Percentiles rank a stretch among this genome's conserved stretches.
Evolutionary conservation across 2,113 vertebrate genomes (phyloP).

Genomic region (Ctenomys sociabilis): DNA sequence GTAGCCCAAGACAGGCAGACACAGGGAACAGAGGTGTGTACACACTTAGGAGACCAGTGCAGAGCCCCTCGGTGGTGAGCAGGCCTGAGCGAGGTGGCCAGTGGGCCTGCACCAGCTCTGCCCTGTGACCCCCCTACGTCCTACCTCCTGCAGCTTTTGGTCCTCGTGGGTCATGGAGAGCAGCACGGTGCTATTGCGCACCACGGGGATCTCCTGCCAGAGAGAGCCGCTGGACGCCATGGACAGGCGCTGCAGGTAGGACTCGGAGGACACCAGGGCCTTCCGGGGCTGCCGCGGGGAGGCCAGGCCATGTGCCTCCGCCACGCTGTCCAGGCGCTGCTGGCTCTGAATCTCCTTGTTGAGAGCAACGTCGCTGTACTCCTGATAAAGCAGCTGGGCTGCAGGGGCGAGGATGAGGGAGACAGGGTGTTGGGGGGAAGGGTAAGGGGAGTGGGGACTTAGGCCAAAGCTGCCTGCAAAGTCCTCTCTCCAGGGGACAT

Average conservation of each 20-base stretch:
- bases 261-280: conserved; percentile 85
- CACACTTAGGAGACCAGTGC: accelerated
- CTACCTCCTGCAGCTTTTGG: conserved; percentile 96
- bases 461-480: neutral
- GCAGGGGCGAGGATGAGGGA: neutral
- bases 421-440: neutral
- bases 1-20: neutral
- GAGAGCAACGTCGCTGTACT: conserved; percentile 93
- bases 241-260: conserved; percentile 89
- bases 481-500: neutral
- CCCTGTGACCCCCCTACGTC: neutral
- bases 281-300: conserved; percentile 84
- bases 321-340: conserved; percentile 87
- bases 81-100: neutral
- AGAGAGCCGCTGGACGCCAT: conserved; percentile 88
- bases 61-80: accelerated
- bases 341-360: conserved; percentile 96
- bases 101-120: neutral
- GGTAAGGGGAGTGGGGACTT: neutral
- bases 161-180: conserved; percentile 90
- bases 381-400: conserved; percentile 96
- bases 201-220: conserved; percentile 94
- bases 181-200: conserved; percentile 89
- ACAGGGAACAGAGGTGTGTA: neutral
- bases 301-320: conserved; percentile 63